Evolutionary conservation across 1,140 invertebrate genomes (phyloP), one percentile per base, ranked within the genome.

Genomic region (Drosophila watanabei): DNA sequence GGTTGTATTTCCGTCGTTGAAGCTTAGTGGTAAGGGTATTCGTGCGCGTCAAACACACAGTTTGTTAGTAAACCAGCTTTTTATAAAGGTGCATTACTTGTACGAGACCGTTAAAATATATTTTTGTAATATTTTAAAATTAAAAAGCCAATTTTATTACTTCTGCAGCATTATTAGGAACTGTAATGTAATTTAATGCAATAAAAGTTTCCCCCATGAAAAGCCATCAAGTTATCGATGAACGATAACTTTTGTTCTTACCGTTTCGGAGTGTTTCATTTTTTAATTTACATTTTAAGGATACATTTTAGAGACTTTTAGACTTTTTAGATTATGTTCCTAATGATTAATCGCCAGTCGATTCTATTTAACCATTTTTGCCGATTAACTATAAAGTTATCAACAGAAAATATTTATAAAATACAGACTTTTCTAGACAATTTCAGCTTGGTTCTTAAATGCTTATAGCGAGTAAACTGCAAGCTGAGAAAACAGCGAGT

Each of bases 1-100:
- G 30, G 71, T 35, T 75, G 61, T 35, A 57, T 51, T 51, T 37
- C 35, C 3, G 14, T 49, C 20, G 16, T 41, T 45, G 6, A 48
- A 71, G 32, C 49, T 65, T 41, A 18, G 8, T 20, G 7, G 8
- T 33, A 18, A 30, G 30, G 57, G 58, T 28, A 65, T 45, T 62
- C 58, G 4, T 5, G 3, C 4, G 5, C 6, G 8, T 32, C 20
- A 45, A n/a, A 59, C 28, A 32, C 16, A 24, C 24, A n/a, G 5
- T 32, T 13, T 61, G 28, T 32, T 8, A 33, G 24, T 30, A 41
- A 30, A 2, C 13, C 24, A 14, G 13, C 1, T 18, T 24, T 24
- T 10, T 14, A 16, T 24, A 11, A 4, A 37, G 2, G 6, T 2
- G 8, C 4, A 5, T 9, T 54, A n/a, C 9, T 20, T 39, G 14